Evolutionary conservation across 2,113 vertebrate species (phyloP).

Genomic region (Gallinago media): DNA sequence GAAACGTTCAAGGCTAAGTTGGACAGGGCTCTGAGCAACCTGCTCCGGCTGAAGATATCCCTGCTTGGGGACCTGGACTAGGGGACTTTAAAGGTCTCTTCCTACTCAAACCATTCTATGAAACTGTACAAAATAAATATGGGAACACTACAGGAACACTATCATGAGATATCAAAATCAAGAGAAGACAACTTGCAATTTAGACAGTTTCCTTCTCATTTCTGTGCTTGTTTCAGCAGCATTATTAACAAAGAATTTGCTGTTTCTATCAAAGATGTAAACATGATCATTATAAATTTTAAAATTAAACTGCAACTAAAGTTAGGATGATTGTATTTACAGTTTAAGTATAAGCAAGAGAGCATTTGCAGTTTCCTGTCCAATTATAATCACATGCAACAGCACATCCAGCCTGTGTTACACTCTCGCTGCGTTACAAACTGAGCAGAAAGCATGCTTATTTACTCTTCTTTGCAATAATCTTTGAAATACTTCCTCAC

Average conservation of each 20-base stretch:
- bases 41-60: not conserved
- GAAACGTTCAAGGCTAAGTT: not conserved
- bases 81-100: not conserved
- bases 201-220: not conserved
- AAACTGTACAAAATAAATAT: not conserved
- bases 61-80: not conserved
- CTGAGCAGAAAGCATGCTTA: not conserved
- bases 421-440: not conserved
- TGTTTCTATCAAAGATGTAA: not conserved
- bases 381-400: not conserved
- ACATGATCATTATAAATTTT: not conserved
- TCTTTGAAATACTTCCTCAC: not conserved
- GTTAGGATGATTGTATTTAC: not conserved
- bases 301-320: not conserved
- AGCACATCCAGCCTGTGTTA: not conserved
- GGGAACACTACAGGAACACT: not conserved
- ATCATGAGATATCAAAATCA: not conserved
- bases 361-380: not conserved
- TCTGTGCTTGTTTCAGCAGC: not conserved
- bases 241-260: not conserved
- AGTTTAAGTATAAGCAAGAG: not conserved
- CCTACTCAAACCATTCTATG: not conserved
- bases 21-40: not conserved
- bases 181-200: not conserved
- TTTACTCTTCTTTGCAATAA: not conserved